Conservation (phyloP, 2,888 invertebrate genomes). For the Stenolophus ochropezus region DNA sequence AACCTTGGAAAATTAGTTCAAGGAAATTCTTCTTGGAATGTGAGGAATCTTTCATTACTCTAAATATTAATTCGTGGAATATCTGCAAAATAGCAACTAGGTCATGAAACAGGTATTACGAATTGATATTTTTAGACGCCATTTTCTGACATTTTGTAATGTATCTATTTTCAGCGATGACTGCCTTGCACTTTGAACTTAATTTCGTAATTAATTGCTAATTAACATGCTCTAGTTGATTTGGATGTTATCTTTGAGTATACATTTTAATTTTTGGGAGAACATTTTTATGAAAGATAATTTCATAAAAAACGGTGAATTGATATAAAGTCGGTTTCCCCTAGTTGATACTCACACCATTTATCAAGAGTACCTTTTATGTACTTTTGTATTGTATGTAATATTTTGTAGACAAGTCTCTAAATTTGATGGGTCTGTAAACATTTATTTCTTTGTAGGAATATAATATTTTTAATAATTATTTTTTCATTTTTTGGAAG, state of each 20-base stretch:
- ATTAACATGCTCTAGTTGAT: conserved; percentile 35
- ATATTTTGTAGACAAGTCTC: too few relatives aligned
- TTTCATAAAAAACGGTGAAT: too few relatives aligned
- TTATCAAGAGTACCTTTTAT: too few relatives aligned
- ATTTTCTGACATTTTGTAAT: conserved; percentile 46
- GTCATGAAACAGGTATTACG: neutral
- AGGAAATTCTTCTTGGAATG: neutral
- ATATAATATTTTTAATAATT: too few relatives aligned
- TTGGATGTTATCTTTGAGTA: conserved; percentile 35
- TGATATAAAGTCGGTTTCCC: too few relatives aligned
- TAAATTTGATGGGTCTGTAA: too few relatives aligned
- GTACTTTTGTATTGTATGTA: too few relatives aligned
- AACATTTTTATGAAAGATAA: too few relatives aligned
- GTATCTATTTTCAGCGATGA: conserved; percentile 38
- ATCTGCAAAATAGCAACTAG: neutral
- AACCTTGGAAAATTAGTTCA: neutral
- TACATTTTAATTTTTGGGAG: neutral
- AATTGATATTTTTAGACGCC: conserved; percentile 6
- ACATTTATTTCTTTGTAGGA: too few relatives aligned
- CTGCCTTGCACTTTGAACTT: conserved; percentile 18
- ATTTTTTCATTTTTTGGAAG: too few relatives aligned
- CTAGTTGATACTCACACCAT: too few relatives aligned
- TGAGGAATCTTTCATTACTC: neutral
- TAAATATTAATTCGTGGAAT: neutral
- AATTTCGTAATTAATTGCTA: conserved; percentile 42